Conservation (phyloP, 2,797 vertebrate genomes). For the Coluber constrictor region DNA sequence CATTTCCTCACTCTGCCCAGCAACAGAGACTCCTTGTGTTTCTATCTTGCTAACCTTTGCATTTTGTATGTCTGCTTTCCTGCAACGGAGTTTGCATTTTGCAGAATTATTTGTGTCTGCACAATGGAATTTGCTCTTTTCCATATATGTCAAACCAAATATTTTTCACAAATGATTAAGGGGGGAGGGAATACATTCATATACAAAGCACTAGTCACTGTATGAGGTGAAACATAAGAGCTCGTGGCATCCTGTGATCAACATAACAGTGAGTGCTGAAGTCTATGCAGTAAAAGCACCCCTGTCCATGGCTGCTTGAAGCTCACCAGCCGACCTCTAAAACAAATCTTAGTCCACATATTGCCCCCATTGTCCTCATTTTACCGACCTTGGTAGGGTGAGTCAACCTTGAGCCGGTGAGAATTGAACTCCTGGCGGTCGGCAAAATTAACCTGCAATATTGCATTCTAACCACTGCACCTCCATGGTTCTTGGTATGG, state of each 20-base stretch:
- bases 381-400: neutral
- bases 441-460: neutral
- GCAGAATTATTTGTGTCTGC: neutral
- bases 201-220: neutral
- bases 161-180: neutral
- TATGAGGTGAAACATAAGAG: neutral
- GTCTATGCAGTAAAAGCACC: neutral
- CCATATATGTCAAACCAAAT: neutral
- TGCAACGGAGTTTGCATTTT: neutral
- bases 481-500: neutral
- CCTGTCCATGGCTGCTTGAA: neutral
- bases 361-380: neutral
- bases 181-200: neutral
- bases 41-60: neutral
- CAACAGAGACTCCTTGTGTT: neutral
- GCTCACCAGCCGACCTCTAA: neutral
- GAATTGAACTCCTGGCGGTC: neutral
- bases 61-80: neutral
- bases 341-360: neutral
- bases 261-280: neutral
- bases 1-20: neutral
- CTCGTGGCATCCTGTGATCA: neutral
- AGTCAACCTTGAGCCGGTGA: neutral
- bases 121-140: neutral
- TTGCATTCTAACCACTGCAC: neutral